Base-by-base conservation (phyloP, 1,140 invertebrate species). In the Eulimnadia texana region DNA sequence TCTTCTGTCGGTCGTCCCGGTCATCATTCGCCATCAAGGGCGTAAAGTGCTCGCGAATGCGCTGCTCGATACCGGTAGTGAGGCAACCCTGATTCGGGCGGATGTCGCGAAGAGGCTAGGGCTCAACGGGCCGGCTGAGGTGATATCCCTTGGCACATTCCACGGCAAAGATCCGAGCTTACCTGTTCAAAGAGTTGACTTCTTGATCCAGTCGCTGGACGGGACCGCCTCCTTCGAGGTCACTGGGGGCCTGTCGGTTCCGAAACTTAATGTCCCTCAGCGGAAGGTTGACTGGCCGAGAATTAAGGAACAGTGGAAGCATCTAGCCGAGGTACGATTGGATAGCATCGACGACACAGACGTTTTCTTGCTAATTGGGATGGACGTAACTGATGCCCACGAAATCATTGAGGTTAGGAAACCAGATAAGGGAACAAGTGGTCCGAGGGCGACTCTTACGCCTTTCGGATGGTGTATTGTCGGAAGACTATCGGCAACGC, bases 361-460 rank as follows among this genome's bases (percentile, higher is more conserved):
- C 3, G 58, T 60, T 13, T 22, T 11, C 1, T 3, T 60, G 19
- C 22, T 60, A 9, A 49, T 60, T 50, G 58, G 58, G 1, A 52
- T 23, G 42, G 58, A 60, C 20, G 47, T 60, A 2, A 25, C 20
- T 16, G 49, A 60, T 47, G 58, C 58, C 1, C 58, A 60, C 50
- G 33, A 50, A 16, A 24, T 50, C 3, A 1, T 22, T 11, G 50
- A 60, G 10, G 58, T 52, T 10, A 49, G 47, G 9, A 49, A 50
- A 19, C 20, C 58, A 9, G 33, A 33, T 6, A 6, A 42, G 16
- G 33, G 6, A 42, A 42, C 33, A 6, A 42, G 33, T 9, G 33
- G 33, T 6, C 33, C 33, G 6, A 42, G 16, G 16, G 33, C 16
- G 6, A 6, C 16, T 16, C 33, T 6, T 42, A 42, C 33, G 16